Evolutionary conservation across 2,797 vertebrate genomes (phyloP), one percentile per base, ranked within the genome.

Genomic region (Manis javanica): DNA sequence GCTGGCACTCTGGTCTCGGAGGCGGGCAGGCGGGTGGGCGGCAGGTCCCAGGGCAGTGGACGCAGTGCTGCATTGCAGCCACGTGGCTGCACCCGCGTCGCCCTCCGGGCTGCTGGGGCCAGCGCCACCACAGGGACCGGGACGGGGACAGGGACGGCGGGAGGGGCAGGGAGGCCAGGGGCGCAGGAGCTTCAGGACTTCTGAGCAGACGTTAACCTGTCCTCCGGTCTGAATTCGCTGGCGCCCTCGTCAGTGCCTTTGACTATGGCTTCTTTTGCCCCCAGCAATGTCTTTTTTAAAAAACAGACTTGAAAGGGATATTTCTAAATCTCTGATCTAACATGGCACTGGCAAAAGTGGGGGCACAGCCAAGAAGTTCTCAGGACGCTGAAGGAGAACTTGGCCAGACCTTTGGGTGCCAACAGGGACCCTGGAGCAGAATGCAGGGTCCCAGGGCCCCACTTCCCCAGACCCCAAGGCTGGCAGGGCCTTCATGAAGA

Each of bases 21-120:
- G 46, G 11, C 46, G 2, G 46, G 9, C 8, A 7, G 39, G 29
- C 8, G 9, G 24, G 42, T 24, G 53, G 39, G n/a, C 59, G 3
- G 42, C 2, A 0, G 72, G 51, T 9, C 77, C 37, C 61, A 15
- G 53, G 79, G 24, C 51, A 4, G 24, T 7, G 24, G 0, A 46
- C 8, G 0, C 5, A 5, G 18, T 66, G 75, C 92, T 93, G 96
- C 92, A 88, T 53, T 92, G 92, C 96, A 23, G 95, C 78, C 72
- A 21, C 16, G 1, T 39, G 61, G 9, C 0, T 0, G 18, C 0
- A 2, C 49, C 71, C 3, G 3, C 0, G 0, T 34, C 63, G 37
- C 29, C 55, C 31, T 46, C 46, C 46, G 11, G 46, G 46, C 34
- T 29, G 24, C 71, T 10, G 4, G 7, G 23, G 49, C 55, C 59